These are phyloP conservation scores for Aldabrachelys gigantea DNA, from an alignment of 2,113 vertebrate species.

Conservation along the genomic window DNA sequence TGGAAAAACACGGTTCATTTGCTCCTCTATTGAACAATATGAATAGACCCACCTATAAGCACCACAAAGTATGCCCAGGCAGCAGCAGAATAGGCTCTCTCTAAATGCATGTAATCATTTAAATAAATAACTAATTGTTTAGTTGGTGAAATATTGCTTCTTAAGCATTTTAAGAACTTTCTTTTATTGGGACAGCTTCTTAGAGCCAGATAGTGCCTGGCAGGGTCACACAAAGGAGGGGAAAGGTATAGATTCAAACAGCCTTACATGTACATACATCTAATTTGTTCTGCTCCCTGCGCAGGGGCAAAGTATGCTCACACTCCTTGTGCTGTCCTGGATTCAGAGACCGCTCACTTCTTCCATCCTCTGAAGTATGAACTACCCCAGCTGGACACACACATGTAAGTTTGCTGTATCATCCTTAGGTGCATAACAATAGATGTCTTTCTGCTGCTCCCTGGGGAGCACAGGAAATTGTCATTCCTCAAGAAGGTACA, in stretches of 20 bases:
- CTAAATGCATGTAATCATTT: neutral
- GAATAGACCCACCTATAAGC: neutral
- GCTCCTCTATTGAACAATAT: neutral
- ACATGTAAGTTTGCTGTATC: neutral
- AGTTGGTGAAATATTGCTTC: neutral
- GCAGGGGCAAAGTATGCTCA: neutral
- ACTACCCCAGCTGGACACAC: neutral
- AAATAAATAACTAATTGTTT: neutral
- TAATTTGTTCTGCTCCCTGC: neutral
- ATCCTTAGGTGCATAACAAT: neutral
- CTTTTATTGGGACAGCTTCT: neutral
- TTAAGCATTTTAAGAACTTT: accelerated
- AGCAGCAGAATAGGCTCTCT: neutral
- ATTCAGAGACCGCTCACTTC: neutral
- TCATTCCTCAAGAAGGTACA: neutral
- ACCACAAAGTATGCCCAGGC: neutral
- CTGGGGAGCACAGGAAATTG: neutral
- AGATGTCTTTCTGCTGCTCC: neutral
- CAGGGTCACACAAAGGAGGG: neutral
- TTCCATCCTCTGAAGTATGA: neutral
- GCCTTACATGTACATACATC: neutral
- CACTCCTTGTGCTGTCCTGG: neutral
- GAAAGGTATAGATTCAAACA: accelerated
- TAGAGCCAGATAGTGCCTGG: accelerated
- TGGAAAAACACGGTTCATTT: neutral